These are phyloP conservation scores for Agrypnus murinus DNA, from an alignment of 2,888 invertebrate genomes.

Conservation along the genomic window DNA sequence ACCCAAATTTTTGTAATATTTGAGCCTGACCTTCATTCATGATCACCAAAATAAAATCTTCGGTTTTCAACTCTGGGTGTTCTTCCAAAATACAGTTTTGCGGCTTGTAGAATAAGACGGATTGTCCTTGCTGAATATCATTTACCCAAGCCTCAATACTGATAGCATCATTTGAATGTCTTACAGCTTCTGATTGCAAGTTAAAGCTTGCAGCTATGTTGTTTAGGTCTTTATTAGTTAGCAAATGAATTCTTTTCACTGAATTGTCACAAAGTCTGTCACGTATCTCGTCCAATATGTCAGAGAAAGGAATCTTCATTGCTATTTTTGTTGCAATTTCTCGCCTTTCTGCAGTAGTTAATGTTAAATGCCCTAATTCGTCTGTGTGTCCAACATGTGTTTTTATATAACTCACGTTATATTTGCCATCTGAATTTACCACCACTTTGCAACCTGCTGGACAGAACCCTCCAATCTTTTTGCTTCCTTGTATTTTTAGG, in stretches of 20 bases:
- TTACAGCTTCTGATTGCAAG: too few relatives aligned
- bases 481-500: background rate
- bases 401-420: background rate
- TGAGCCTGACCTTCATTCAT: conserved; percentile 54
- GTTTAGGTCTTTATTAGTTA: conserved; percentile 2
- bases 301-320: background rate
- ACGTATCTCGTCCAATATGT: conserved; percentile 5
- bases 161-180: conserved; percentile 14
- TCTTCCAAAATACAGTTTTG: conserved; percentile 36
- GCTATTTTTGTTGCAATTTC: background rate
- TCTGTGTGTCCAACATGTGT: too few relatives aligned
- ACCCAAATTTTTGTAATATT: conserved; percentile 50
- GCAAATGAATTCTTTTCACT: conserved; percentile 5
- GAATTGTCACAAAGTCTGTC: background rate
- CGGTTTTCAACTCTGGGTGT: conserved; percentile 48
- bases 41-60: conserved; percentile 59
- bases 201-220: conserved; percentile 4
- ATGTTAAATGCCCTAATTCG: background rate
- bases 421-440: background rate
- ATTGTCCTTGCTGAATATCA: background rate
- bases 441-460: background rate
- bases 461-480: background rate
- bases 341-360: background rate
- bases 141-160: too few relatives aligned
- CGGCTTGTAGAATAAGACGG: conserved; percentile 54